Base-by-base conservation (phyloP, 30 jellyfish, hydroid and myxozoan genomes). In the Aurelia coerulea region DNA sequence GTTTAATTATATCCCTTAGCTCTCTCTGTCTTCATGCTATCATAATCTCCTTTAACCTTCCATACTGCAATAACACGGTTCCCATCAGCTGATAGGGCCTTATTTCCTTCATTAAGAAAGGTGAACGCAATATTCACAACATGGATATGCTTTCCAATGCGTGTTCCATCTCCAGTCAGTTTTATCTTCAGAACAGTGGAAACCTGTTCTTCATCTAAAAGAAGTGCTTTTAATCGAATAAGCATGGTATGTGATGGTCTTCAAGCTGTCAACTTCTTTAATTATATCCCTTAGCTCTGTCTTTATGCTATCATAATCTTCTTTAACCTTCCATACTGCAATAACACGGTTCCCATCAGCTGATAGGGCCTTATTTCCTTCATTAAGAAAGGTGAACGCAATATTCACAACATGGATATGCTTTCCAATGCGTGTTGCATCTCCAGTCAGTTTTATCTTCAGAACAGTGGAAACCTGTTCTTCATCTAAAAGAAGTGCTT, bases 361-460 rank as follows among this genome's bases (percentile, higher is more conserved):
- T 14, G 90, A 80, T 42, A 80, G 33, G 1, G 85, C 90, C 29
- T 29, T 80, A 1, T 42, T 16, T 15, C 73, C 84, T 80, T 80
- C 84, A 65, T 80, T 80, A 10, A 80, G 51, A 31, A 80, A 17
- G 32, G 89, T 78, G 42, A 29, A 78, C 2, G 81, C 41, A 31
- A 78, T 32, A 68, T 78, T 78, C 33, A 78, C 81, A 59, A 78
- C 89, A 78, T 78, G 89, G 32, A 78, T 66, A 35, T 59, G 89
- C 54, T 78, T 78, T 63, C 90, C 90, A 80, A 80, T 66, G 17
- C 71, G 65, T 64, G 85, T 80, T 19, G 86, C 85, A 80, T 80
- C 90, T 5, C 71, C 83, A 29, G 71, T 63, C n/a, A 80, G 11
- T 53, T 64, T 78, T 13, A 58, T 32, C n/a, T 58, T 31, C 41